Evolutionary conservation across 2,113 vertebrate genomes (phyloP).

Genomic region (Sylvia atricapilla): DNA sequence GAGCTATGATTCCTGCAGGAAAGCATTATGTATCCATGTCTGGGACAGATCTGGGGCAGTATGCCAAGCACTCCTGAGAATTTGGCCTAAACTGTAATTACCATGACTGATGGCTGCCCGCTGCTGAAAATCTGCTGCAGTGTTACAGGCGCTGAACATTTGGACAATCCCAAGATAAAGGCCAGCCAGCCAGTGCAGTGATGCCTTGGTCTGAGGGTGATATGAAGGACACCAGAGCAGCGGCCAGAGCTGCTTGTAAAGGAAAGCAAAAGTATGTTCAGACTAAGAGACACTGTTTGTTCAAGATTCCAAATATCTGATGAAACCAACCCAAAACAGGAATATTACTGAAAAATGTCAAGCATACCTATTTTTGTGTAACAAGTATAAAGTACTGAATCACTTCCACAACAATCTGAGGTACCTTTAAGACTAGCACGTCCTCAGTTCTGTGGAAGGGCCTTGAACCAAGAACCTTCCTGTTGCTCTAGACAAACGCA

Average conservation of each 20-base stretch:
- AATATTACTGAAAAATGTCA: neutral
- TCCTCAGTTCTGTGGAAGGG: neutral
- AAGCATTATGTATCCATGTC: neutral
- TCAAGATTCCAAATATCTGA: neutral
- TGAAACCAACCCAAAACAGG: neutral
- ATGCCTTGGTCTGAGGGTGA: neutral
- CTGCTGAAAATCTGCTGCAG: neutral
- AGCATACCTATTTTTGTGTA: neutral
- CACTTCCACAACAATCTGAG: neutral
- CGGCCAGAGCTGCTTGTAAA: neutral
- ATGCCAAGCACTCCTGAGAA: neutral
- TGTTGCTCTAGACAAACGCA: neutral
- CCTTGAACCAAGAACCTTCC: neutral
- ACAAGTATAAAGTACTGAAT: neutral
- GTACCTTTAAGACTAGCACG: neutral
- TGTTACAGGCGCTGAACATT: neutral
- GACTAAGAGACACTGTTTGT: neutral
- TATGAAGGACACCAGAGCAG: neutral
- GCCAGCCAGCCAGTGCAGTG: neutral
- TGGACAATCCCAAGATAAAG: neutral
- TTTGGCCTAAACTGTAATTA: neutral
- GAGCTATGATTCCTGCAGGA: neutral
- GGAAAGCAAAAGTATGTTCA: neutral
- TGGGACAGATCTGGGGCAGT: neutral
- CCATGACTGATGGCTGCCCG: neutral